Evolutionary conservation across 2,888 invertebrate genomes (phyloP).

Genomic region (Nomada fabriciana): DNA sequence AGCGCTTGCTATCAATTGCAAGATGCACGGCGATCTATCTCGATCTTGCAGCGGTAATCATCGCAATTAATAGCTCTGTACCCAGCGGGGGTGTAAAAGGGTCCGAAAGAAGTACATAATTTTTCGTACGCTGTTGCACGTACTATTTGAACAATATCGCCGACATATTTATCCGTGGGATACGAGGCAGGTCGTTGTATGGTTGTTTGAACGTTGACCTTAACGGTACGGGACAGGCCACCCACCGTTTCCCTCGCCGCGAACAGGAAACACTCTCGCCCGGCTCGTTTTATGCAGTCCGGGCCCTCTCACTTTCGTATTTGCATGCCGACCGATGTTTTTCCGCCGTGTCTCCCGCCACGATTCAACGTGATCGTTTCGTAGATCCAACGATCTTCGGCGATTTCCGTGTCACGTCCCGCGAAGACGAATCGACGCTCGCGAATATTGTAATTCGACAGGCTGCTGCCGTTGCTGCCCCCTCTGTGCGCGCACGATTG

Average conservation of each 20-base stretch:
- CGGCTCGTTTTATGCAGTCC: constrained; percentile 71
- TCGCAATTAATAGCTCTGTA: constrained; percentile 15
- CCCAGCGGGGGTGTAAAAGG: not conserved
- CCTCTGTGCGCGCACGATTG: not conserved
- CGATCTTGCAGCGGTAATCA: not conserved
- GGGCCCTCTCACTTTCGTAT: constrained; percentile 81
- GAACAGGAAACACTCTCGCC: constrained; percentile 76
- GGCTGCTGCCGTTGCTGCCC: constrained; percentile 1
- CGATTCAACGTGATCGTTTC: constrained; percentile 30
- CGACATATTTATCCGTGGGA: too few species aligned
- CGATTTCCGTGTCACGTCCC: constrained; percentile 61
- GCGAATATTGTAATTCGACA: constrained; percentile 35
- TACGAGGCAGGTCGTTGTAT: constrained; percentile 11
- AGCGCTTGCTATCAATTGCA: constrained; percentile 23
- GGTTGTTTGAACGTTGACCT: constrained; percentile 79
- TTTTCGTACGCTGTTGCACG: too few species aligned
- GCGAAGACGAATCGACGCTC: constrained; percentile 41
- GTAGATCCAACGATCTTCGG: constrained; percentile 15
- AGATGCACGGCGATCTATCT: not conserved
- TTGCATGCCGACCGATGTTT: constrained; percentile 74
- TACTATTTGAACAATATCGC: too few species aligned
- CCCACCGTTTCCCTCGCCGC: constrained; percentile 74
- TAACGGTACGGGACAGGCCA: constrained; percentile 80
- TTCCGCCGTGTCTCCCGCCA: constrained; percentile 5
- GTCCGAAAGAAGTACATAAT: too few species aligned